phyloP scores from a whole-genome alignment of 2,113 vertebrate genomes.

The Talpa occidentalis region DNA sequence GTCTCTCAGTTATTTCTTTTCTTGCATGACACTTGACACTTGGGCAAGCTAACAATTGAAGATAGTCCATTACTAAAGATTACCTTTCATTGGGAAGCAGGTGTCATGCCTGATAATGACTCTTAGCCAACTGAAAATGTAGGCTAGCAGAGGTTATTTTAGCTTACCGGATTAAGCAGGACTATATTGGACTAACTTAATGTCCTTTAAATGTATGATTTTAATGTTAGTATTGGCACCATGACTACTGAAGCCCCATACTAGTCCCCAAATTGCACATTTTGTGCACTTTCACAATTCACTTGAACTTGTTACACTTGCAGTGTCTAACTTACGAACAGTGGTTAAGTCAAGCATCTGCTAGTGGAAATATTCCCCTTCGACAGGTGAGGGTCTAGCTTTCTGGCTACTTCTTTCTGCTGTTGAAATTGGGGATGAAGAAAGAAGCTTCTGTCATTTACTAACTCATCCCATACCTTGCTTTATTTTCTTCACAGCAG shows the following conservation, averaged over 20 bases:
- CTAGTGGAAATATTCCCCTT: background rate
- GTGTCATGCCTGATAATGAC: conserved; percentile 5
- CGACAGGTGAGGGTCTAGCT: background rate
- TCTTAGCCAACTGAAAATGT: conserved; percentile 1
- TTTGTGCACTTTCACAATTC: background rate
- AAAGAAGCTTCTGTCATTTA: background rate
- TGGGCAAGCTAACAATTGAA: conserved; percentile 30
- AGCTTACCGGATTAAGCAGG: background rate
- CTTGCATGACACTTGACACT: background rate
- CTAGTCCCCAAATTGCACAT: background rate
- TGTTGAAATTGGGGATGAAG: background rate
- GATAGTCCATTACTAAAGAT: background rate
- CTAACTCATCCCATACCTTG: background rate
- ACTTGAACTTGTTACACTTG: background rate
- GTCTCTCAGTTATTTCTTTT: conserved; percentile 28
- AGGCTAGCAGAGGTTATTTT: background rate
- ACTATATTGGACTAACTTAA: background rate
- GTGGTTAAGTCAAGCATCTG: background rate
- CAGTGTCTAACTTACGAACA: background rate
- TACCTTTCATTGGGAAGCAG: conserved; percentile 39
- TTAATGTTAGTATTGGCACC: background rate
- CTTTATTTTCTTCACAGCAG: background rate
- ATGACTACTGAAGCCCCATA: background rate
- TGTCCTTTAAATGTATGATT: background rate
- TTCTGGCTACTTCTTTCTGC: background rate